Evolutionary conservation across 2,888 invertebrate species (phyloP).

Genomic region (Dryobotodes eremita): DNA sequence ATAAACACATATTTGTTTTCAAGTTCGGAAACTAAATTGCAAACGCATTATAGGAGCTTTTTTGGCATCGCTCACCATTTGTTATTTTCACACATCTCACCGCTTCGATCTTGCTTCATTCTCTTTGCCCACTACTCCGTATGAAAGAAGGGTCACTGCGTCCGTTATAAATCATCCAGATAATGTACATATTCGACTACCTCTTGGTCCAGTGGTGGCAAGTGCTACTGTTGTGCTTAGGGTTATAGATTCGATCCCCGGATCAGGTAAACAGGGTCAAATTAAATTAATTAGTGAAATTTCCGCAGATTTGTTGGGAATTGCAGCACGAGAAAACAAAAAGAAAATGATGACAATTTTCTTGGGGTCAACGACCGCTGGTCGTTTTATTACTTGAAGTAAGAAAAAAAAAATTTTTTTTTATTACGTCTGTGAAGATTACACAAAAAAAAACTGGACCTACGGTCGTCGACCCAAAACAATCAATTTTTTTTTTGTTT

Average conservation of each 20-base stretch:
- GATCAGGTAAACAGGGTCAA: neutral
- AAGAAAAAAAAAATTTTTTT: neutral
- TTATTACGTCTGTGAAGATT: too few relatives aligned
- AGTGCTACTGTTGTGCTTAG: neutral
- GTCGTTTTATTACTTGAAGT: neutral
- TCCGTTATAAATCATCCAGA: conserved; percentile 44
- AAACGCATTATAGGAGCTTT: neutral
- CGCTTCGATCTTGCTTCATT: conserved; percentile 21
- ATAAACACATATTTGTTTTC: neutral
- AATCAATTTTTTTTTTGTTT: too few relatives aligned
- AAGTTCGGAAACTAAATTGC: neutral
- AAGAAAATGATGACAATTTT: neutral
- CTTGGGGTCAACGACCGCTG: neutral
- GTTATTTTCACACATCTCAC: conserved; percentile 30
- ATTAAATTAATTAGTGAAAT: neutral
- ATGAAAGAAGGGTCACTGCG: conserved; percentile 31
- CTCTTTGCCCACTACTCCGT: conserved; percentile 26
- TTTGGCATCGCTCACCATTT: conserved; percentile 15
- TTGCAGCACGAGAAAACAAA: too few relatives aligned
- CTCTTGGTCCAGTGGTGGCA: neutral
- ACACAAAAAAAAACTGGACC: too few relatives aligned
- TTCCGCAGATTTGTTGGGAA: neutral
- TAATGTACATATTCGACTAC: conserved; percentile 24
- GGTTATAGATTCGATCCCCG: neutral
- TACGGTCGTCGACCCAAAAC: too few relatives aligned